Percentiles rank a stretch among this genome's conserved stretches.
Conservation (phyloP, 2,888 invertebrate genomes). For the Phalera bucephala region DNA sequence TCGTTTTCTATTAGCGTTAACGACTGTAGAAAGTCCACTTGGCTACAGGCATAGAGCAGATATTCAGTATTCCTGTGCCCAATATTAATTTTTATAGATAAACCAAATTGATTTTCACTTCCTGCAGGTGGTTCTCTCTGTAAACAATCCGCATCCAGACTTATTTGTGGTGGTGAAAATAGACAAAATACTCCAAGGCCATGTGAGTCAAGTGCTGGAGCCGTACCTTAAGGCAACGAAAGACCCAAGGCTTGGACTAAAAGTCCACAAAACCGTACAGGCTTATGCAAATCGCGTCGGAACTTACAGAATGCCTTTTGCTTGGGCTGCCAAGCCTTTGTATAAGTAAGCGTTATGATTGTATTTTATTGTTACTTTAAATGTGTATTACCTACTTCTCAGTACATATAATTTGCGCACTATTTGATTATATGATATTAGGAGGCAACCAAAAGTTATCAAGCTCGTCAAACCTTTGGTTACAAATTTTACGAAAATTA, state of each 20-base stretch:
- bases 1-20: no score
- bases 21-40: no score
- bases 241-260: constrained; percentile 90
- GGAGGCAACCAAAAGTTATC: no score
- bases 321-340: constrained; percentile 96
- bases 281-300: constrained; percentile 92
- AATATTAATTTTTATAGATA: no score
- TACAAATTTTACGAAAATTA: no score
- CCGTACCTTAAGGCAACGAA: constrained; percentile 93
- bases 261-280: constrained; percentile 91
- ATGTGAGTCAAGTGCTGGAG: constrained; percentile 92
- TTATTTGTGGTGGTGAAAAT: constrained; percentile 96
- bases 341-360: constrained; percentile 74
- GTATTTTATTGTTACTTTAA: neutral
- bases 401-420: no score
- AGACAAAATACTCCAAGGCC: constrained; percentile 96
- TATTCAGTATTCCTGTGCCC: no score
- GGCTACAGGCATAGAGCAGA: no score
- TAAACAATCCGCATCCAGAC: constrained; percentile 94
- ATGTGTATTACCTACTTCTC: constrained; percentile 1
- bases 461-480: no score
- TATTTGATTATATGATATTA: no score
- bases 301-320: constrained; percentile 97
- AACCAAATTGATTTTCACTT: no score
- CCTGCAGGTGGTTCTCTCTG: constrained; percentile 92